Evolutionary conservation across 37 sponge, comb jelly and placozoan genomes (phyloP), one percentile per base, ranked within the genome.

Genomic region (Ephydatia muelleri): DNA sequence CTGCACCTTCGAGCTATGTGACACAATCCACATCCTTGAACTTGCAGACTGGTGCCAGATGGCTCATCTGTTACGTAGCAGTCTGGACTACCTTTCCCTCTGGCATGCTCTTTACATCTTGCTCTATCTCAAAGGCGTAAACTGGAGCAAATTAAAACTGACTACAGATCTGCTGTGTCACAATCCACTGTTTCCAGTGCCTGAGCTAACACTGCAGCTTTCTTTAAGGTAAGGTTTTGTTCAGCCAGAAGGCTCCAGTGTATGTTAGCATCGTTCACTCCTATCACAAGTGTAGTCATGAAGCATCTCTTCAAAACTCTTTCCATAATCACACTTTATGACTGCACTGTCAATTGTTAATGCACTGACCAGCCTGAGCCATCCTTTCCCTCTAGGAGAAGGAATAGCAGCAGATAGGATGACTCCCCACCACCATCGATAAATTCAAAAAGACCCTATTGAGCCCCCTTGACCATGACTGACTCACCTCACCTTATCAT

Each of bases 21-120:
- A 26, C 84, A 82, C 88, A 88, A 13, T 72, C 67, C 30, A 30
- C 32, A 5, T 76, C 78, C 67, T 75, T 88, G 82, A 73, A 75
- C 28, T 66, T n/a, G 83, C 83, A 88, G 27, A 28, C 49, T 33
- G 31, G 49, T 21, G 77, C 27, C 32, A 40, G 38, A 26, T 85
- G 83, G 26, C 30, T 82, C 83, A 88, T 35, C 88, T 33, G n/a
- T n/a, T n/a, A n/a, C n/a, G 38, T 84, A 88, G 33, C 84, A 86
- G 11, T 49, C 16, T 37, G 38, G 27, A 32, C 57, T 43, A 43
- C 43, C 43, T 43, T 43, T 43, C 43, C 43, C 43, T 43, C 43
- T 43, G 6, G 43, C 43, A 6, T 43, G 43, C 43, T 43, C 57
- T 57, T 57, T 57, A 57, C 57, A 21, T 57, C 57, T 57, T 57